Evolutionary conservation across 1,140 invertebrate species (phyloP).

Genomic region (Nasonia longicornis): DNA sequence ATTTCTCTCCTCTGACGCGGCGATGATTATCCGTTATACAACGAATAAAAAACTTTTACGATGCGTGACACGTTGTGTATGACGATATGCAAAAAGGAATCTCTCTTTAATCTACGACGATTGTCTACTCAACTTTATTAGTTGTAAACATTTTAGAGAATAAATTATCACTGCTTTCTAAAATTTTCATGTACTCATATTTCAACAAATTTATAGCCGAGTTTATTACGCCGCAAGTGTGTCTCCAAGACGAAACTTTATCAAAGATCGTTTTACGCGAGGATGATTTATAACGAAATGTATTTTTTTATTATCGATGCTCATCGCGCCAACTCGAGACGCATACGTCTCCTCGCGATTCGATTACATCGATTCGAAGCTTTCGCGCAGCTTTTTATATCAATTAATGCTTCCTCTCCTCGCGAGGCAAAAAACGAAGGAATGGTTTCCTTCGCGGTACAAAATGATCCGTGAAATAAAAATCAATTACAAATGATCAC

Average conservation of each 20-base stretch:
- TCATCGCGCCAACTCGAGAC: neutral
- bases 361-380: neutral
- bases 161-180: constrained; percentile 18
- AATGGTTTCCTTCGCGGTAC: neutral
- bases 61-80: neutral
- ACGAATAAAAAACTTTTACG: neutral
- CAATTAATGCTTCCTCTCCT: neutral
- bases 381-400: neutral
- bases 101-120: neutral
- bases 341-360: neutral
- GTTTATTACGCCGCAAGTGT: neutral
- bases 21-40: neutral
- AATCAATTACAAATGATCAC: constrained; percentile 19
- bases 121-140: neutral
- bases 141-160: neutral
- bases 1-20: neutral
- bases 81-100: neutral
- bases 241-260: neutral
- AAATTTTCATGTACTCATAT: constrained; percentile 9
- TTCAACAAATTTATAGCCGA: constrained; percentile 11
- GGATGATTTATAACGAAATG: neutral
- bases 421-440: neutral
- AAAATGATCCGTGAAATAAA: constrained; percentile 9
- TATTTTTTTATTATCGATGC: no score
- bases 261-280: neutral